Conservation (phyloP, 2,888 invertebrate species). For the Unio pictorum region DNA sequence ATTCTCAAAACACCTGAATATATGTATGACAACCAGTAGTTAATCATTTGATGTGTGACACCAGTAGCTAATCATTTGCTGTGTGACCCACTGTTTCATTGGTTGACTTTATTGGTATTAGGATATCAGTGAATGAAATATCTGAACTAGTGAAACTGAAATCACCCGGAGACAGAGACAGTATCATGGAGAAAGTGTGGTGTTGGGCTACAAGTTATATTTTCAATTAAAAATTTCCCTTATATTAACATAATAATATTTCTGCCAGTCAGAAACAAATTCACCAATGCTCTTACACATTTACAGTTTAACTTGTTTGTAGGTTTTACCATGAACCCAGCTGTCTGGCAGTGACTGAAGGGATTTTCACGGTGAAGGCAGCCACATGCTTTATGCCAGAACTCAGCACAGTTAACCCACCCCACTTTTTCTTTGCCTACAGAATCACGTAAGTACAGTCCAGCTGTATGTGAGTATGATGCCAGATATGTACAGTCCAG, state of each 20-base stretch:
- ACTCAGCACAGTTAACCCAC: conserved; percentile 45
- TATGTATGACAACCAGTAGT: too few relatives aligned
- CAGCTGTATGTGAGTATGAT: background rate
- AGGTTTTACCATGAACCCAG: conserved; percentile 54
- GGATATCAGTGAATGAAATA: background rate
- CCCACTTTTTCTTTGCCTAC: conserved; percentile 55
- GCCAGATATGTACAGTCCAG: too few relatives aligned
- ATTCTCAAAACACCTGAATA: too few relatives aligned
- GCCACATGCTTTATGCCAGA: conserved; percentile 61
- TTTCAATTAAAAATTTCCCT: too few relatives aligned
- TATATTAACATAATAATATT: too few relatives aligned
- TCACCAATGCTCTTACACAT: too few relatives aligned
- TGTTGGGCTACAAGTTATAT: too few relatives aligned
- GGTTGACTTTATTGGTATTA: background rate
- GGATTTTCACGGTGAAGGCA: conserved; percentile 54
- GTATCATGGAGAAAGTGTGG: too few relatives aligned
- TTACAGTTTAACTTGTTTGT: conserved; percentile 1
- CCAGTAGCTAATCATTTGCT: background rate
- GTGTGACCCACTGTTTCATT: background rate
- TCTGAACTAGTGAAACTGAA: background rate
- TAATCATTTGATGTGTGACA: too few relatives aligned
- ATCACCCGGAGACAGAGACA: background rate
- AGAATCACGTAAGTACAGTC: conserved; percentile 54
- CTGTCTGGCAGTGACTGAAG: conserved; percentile 48
- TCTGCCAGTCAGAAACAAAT: too few relatives aligned